Percentiles rank a stretch among this genome's conserved stretches.
phyloP scores from a whole-genome alignment of 2,797 vertebrate genomes.

The Perodicticus potto region DNA sequence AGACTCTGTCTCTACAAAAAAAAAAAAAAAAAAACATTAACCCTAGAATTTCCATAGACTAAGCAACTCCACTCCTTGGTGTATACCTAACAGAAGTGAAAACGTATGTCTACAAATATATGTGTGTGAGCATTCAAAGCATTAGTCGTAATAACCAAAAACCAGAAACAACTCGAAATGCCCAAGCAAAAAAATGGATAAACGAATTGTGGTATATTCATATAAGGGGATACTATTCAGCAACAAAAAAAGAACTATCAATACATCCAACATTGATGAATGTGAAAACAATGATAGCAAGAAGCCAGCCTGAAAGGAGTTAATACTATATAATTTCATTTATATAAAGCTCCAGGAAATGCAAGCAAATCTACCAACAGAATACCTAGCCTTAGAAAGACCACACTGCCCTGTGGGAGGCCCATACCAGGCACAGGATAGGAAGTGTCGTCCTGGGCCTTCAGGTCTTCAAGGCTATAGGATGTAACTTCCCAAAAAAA shows the following conservation, averaged over 20 bases:
- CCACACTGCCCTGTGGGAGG: neutral
- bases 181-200: neutral
- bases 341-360: conserved; percentile 40
- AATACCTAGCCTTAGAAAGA: neutral
- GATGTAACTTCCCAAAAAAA: neutral
- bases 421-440: neutral
- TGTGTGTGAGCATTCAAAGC: neutral
- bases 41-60: too few species aligned
- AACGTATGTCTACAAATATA: neutral
- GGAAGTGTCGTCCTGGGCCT: neutral
- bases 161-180: neutral
- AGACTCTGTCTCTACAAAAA: too few species aligned
- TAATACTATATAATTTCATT: neutral
- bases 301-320: neutral
- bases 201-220: neutral
- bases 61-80: neutral
- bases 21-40: too few species aligned
- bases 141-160: neutral
- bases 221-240: neutral
- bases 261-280: neutral
- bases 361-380: neutral
- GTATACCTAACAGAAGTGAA: neutral
- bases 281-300: neutral
- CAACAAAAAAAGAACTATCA: neutral
- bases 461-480: neutral